Base-by-base conservation (phyloP, 1,140 invertebrate species). In the Achatina immaculata region DNA sequence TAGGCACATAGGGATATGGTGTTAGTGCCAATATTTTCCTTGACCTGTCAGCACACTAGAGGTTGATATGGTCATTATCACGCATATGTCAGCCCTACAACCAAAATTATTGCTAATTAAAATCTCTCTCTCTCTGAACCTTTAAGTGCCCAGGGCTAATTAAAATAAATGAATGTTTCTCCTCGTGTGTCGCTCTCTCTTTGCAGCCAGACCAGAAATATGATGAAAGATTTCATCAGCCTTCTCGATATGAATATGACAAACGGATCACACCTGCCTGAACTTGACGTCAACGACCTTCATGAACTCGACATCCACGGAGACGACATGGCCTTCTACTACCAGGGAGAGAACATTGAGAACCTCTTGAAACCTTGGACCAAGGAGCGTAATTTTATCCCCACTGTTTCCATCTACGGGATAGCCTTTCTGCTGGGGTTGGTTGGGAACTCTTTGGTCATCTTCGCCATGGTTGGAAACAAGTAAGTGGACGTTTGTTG, bases 371-470 rank as follows among this genome's bases (percentile, higher is more conserved):
- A 82, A 21, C 80, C 84, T 24, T 86, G 86, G 85, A 62, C 81
- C 6, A 77, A 83, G 11, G 83, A 86, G 73, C 83, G 83, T 0
- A 82, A 87, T 72, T 83, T 85, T 51, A 62, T 86, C 19, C 83
- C 83, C 21, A 81, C 82, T 4, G 78, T 95, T 16, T 92, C 87
- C 0, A 91, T 87, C 1, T 95, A 95, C 85, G 90, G 92, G 7
- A 75, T 94, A 0, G 94, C 96, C 0, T 96, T 97, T 85, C 81
- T 95, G 0, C 91, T 95, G 19, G 96, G 96, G 1, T 92, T 97
- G 24, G 89, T 96, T 24, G 97, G 96, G 0, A 98, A 98, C 89
- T 93, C 94, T 2, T 90, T 98, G 24, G 97, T 98, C 1, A 95
- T 96, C 84, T 93, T 95, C 14, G 96, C 96, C 0, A 95, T 98